Percentiles rank a stretch among this genome's conserved stretches.
phyloP scores from a whole-genome alignment of 2,888 invertebrate species.

The Nomada fabriciana region DNA sequence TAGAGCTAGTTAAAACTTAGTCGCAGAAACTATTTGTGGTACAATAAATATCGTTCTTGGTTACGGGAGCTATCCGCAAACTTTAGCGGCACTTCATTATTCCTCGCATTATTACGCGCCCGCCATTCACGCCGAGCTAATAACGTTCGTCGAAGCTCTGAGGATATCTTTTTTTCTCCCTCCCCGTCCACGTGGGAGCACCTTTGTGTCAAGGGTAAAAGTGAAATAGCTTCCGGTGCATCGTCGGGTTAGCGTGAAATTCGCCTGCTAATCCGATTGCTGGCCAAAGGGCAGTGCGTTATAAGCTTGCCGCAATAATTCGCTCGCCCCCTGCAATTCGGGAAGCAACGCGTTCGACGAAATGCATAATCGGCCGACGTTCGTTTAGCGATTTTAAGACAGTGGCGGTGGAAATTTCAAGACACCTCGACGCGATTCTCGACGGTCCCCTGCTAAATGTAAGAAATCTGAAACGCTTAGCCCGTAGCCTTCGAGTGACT shows the following conservation, averaged over 20 bases:
- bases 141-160: slow-evolving; percentile 10
- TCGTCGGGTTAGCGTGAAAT: slow-evolving; percentile 14
- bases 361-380: neutral
- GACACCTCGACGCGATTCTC: too few species aligned
- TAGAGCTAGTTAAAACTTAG: slow-evolving; percentile 66
- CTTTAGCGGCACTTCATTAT: slow-evolving; percentile 45
- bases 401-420: too few species aligned
- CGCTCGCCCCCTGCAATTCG: neutral
- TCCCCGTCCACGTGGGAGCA: neutral
- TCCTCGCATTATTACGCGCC: neutral
- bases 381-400: too few species aligned
- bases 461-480: too few species aligned
- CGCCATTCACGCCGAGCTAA: slow-evolving; percentile 12
- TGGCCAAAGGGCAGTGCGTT: neutral
- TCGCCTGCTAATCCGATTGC: slow-evolving; percentile 30
- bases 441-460: too few species aligned
- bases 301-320: slow-evolving; percentile 18
- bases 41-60: slow-evolving; percentile 58
- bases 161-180: slow-evolving; percentile 1
- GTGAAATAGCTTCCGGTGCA: neutral
- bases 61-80: slow-evolving; percentile 44
- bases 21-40: slow-evolving; percentile 56
- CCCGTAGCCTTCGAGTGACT: too few species aligned
- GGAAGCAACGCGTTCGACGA: neutral
- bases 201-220: neutral